phyloP scores from a whole-genome alignment of 2,888 invertebrate genomes.

The Embidobia sp. region DNA sequence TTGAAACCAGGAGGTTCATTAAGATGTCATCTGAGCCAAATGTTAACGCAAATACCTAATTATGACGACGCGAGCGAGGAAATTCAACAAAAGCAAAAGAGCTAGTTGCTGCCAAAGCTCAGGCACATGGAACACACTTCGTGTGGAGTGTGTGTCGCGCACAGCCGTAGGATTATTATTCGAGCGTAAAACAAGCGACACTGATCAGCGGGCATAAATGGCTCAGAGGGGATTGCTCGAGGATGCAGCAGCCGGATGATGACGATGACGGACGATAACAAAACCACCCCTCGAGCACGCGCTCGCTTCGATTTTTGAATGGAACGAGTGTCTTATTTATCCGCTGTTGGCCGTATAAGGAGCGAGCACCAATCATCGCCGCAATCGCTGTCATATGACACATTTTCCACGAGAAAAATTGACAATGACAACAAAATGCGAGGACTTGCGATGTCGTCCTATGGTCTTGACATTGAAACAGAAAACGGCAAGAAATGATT shows the following conservation, averaged over 20 bases:
- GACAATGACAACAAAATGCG: neutral
- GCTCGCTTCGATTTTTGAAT: conserved; percentile 73
- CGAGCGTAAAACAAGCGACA: conserved; percentile 69
- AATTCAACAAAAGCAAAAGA: conserved; percentile 11
- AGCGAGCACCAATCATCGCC: conserved; percentile 30
- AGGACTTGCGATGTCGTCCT: no score
- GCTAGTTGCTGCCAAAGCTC: no score
- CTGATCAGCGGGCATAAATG: conserved; percentile 69
- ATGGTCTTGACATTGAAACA: no score
- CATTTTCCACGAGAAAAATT: conserved; percentile 11
- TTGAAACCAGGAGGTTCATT: no score
- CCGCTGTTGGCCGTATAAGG: conserved; percentile 67
- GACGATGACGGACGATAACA: conserved; percentile 67
- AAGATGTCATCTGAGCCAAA: no score
- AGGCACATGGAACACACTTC: conserved; percentile 12
- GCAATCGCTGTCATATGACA: conserved; percentile 22
- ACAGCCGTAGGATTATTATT: conserved; percentile 65
- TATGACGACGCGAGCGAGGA: conserved; percentile 2
- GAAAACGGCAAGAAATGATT: no score
- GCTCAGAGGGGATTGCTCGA: conserved; percentile 67
- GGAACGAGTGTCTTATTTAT: conserved; percentile 74
- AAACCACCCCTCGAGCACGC: conserved; percentile 68
- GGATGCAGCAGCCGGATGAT: conserved; percentile 52
- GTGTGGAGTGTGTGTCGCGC: conserved; percentile 4
- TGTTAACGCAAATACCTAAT: conserved; percentile 20